phyloP scores from a whole-genome alignment of 2,113 vertebrate species.

The Aleadryas rufinucha region DNA sequence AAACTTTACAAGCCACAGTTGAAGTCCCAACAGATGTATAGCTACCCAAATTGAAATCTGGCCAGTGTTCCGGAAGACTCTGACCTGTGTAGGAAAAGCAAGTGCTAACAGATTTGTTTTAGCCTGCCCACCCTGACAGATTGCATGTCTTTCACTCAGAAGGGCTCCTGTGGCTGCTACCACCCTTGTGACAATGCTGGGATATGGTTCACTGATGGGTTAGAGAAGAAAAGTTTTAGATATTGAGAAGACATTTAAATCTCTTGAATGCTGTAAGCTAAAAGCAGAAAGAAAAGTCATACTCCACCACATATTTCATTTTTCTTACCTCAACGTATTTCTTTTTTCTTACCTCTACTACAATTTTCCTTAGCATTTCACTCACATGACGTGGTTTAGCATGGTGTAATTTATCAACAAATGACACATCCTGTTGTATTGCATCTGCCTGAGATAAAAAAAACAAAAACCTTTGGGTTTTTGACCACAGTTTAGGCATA shows the following conservation, averaged over 20 bases:
- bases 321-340: not conserved
- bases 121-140: not conserved
- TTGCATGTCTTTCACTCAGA: not conserved
- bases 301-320: not conserved
- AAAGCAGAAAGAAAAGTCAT: not conserved
- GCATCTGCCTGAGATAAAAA: not conserved
- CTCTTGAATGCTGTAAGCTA: not conserved
- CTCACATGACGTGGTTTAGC: not conserved
- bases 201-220: not conserved
- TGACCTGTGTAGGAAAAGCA: not conserved
- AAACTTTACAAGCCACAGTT: not conserved
- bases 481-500: not conserved
- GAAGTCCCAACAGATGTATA: not conserved
- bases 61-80: not conserved
- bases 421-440: not conserved
- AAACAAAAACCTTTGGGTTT: not conserved
- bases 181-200: not conserved
- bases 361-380: conserved; percentile 1
- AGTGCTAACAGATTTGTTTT: not conserved
- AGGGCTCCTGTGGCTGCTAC: not conserved
- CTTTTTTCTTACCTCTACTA: not conserved
- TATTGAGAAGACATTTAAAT: not conserved
- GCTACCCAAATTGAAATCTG: not conserved
- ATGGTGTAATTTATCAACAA: not conserved
- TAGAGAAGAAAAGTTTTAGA: not conserved